Percentiles rank a stretch among this genome's conserved stretches.
Evolutionary conservation across 1,140 invertebrate genomes (phyloP).

Genomic region (Lasioglossum albipes): DNA sequence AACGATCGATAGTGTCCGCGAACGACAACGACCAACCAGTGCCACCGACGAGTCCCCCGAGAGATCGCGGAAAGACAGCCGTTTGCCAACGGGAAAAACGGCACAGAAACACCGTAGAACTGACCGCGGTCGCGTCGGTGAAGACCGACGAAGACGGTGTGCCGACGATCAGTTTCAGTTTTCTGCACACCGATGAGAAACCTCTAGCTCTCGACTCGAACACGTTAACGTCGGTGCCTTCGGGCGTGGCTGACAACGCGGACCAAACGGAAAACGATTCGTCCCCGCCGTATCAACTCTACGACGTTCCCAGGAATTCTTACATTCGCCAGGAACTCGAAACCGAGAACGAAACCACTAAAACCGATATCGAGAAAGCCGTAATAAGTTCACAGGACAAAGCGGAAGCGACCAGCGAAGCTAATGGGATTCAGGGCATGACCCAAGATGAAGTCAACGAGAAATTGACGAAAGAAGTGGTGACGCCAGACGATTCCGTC

Average conservation of each 20-base stretch:
- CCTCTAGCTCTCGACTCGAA: background rate
- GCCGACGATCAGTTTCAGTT: constrained; percentile 76
- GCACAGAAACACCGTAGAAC: constrained; percentile 71
- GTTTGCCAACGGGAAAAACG: constrained; percentile 29
- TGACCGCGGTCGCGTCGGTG: constrained; percentile 70
- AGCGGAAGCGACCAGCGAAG: background rate
- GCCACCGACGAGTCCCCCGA: constrained; percentile 6
- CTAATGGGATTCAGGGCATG: background rate
- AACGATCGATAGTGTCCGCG: no score
- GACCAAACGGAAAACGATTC: background rate
- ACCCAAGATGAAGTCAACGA: background rate
- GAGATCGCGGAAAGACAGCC: constrained; percentile 1
- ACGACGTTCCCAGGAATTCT: constrained; percentile 36
- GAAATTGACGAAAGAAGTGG: background rate
- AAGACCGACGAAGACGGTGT: constrained; percentile 70
- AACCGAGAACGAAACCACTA: background rate
- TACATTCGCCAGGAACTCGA: constrained; percentile 10
- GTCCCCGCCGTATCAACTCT: constrained; percentile 12
- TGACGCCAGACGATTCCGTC: background rate
- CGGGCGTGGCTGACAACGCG: background rate
- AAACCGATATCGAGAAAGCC: constrained; percentile 9
- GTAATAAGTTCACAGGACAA: constrained; percentile 10
- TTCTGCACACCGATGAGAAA: constrained; percentile 63
- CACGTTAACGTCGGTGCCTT: no score
- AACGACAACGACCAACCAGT: no score